Conservation (phyloP, 2,113 vertebrate genomes). For the Mus pahari region DNA sequence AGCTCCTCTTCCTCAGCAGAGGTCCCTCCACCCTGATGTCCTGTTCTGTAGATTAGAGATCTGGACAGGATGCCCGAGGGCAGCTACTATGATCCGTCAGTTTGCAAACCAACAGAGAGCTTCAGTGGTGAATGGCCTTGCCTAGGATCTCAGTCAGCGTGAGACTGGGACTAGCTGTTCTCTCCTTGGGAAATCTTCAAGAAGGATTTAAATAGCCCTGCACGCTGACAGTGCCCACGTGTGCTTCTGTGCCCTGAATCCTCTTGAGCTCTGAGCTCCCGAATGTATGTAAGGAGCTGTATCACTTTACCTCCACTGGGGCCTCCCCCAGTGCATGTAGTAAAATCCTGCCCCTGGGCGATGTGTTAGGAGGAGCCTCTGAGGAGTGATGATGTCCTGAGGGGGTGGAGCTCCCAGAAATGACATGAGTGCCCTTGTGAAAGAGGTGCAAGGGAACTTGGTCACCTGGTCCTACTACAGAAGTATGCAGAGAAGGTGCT, state of each 20-base stretch:
- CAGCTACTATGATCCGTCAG: neutral
- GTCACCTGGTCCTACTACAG: neutral
- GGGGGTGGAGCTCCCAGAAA: too few relatives aligned
- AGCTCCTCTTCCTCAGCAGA: too few relatives aligned
- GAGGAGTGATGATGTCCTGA: neutral
- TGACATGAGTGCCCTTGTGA: too few relatives aligned
- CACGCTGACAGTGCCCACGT: too few relatives aligned
- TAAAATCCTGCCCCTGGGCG: neutral
- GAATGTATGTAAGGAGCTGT: neutral
- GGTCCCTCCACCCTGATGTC: neutral
- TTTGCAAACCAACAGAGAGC: neutral
- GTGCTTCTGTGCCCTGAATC: neutral
- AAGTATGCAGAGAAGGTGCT: neutral
- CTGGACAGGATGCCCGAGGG: neutral
- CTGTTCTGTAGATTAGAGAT: neutral
- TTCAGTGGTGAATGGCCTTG: neutral
- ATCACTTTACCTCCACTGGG: neutral
- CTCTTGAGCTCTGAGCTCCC: neutral
- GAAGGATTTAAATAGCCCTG: neutral
- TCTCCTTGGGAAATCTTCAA: neutral
- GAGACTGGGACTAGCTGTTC: neutral
- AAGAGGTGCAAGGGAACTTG: too few relatives aligned
- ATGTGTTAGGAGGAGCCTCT: neutral
- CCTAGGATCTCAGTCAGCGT: neutral
- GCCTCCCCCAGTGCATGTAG: neutral